phyloP scores from a whole-genome alignment of 2,797 vertebrate genomes.

The Spinus olivaceus region DNA sequence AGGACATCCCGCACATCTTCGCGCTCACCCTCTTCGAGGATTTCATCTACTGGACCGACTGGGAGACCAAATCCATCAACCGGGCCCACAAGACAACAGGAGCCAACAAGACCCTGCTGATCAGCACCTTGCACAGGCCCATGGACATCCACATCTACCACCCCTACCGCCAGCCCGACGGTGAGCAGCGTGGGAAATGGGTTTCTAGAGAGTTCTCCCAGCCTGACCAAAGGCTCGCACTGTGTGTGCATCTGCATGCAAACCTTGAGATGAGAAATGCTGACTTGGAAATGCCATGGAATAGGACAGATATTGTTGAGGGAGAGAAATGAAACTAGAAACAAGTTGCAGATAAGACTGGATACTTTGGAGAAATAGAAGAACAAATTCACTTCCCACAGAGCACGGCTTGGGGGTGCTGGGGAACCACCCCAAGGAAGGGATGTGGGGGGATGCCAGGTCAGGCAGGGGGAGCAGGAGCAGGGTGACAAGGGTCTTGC shows the following conservation, averaged over 20 bases:
- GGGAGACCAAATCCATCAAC: constrained; percentile 99
- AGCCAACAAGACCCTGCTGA: constrained; percentile 88
- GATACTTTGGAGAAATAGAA: not conserved
- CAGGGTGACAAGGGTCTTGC: not conserved
- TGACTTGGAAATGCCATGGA: not conserved
- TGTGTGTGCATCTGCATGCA: not conserved
- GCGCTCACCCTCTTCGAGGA: constrained; percentile 98
- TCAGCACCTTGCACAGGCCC: constrained; percentile 95
- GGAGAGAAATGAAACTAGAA: not conserved
- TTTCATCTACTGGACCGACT: constrained; percentile 98
- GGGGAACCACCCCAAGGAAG: not conserved
- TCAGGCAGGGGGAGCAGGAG: not conserved
- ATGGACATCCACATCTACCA: constrained; percentile 96
- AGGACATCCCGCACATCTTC: constrained; percentile 98
- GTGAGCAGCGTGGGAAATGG: constrained; percentile 49
- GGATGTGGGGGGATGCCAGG: accelerated
- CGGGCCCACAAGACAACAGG: constrained; percentile 88
- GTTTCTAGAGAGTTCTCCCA: not conserved
- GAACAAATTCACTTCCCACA: not conserved
- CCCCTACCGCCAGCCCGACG: constrained; percentile 81
- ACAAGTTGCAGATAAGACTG: not conserved
- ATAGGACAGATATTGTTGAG: not conserved
- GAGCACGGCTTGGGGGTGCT: not conserved
- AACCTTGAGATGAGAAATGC: not conserved
- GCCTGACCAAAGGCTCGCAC: not conserved